phyloP scores from a whole-genome alignment of 2,797 vertebrate species.

The Orestias chungarensis region DNA sequence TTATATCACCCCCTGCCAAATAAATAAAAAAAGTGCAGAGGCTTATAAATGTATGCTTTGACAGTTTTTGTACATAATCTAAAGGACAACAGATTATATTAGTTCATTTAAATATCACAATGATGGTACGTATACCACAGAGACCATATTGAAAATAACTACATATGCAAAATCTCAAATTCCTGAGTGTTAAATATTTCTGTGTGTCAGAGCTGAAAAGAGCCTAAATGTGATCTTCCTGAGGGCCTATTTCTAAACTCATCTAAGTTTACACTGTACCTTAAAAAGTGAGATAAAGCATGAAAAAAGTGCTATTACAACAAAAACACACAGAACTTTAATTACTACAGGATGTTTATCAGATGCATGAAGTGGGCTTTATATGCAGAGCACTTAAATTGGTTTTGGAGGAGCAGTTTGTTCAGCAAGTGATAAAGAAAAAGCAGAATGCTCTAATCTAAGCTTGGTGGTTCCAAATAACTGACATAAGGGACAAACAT shows the following conservation, averaged over 20 bases:
- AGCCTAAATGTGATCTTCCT: background rate
- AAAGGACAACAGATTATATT: background rate
- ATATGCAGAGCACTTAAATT: background rate
- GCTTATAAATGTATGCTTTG: background rate
- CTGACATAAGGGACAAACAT: constrained; percentile 1
- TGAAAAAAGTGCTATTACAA: background rate
- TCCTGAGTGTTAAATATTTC: background rate
- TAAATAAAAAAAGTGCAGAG: too few relatives aligned
- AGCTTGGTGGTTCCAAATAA: constrained; percentile 14
- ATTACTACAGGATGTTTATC: constrained; percentile 9
- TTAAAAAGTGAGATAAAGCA: background rate
- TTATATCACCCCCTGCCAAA: too few relatives aligned
- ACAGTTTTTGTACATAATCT: background rate
- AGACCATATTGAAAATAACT: background rate
- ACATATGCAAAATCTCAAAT: background rate
- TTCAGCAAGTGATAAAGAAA: constrained; percentile 16
- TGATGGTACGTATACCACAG: background rate
- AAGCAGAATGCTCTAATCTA: constrained; percentile 3
- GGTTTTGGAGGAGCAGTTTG: background rate
- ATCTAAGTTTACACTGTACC: background rate
- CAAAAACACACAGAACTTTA: constrained; percentile 9
- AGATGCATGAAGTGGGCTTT: constrained; percentile 2
- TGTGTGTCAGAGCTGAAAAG: background rate
- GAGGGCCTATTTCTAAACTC: background rate
- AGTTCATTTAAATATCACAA: background rate